Evolutionary conservation across 2,113 vertebrate species (phyloP).

Genomic region (Rattus rattus): DNA sequence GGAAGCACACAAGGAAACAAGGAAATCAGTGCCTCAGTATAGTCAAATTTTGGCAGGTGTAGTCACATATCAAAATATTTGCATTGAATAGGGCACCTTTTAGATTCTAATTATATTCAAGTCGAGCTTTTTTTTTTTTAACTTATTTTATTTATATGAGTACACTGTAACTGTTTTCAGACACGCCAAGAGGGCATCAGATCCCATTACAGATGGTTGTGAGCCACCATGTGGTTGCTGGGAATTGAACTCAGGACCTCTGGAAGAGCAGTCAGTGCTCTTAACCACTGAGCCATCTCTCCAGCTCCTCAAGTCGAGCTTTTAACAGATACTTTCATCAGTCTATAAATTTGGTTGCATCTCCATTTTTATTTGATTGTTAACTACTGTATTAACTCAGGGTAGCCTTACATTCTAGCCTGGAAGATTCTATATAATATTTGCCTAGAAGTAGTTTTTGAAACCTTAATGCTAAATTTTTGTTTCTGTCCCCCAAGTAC

Average conservation of each 20-base stretch:
- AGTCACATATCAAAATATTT: background rate
- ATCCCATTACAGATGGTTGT: too few relatives aligned
- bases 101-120: background rate
- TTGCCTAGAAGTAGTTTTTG: background rate
- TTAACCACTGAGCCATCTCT: too few relatives aligned
- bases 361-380: background rate
- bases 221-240: too few relatives aligned
- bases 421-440: background rate
- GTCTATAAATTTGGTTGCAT: background rate
- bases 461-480: background rate
- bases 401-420: background rate
- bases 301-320: too few relatives aligned
- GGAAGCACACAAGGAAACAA: background rate
- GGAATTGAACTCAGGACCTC: too few relatives aligned
- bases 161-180: too few relatives aligned
- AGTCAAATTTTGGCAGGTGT: too few relatives aligned
- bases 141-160: too few relatives aligned
- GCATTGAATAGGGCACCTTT: background rate
- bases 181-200: too few relatives aligned
- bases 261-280: too few relatives aligned
- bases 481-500: background rate
- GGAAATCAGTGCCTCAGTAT: background rate
- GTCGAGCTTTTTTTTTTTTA: too few relatives aligned
- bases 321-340: background rate
- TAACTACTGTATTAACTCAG: background rate